Evolutionary conservation across 2,797 vertebrate genomes (phyloP), one percentile per base, ranked within the genome.

Genomic region (Eremophila alpestris): DNA sequence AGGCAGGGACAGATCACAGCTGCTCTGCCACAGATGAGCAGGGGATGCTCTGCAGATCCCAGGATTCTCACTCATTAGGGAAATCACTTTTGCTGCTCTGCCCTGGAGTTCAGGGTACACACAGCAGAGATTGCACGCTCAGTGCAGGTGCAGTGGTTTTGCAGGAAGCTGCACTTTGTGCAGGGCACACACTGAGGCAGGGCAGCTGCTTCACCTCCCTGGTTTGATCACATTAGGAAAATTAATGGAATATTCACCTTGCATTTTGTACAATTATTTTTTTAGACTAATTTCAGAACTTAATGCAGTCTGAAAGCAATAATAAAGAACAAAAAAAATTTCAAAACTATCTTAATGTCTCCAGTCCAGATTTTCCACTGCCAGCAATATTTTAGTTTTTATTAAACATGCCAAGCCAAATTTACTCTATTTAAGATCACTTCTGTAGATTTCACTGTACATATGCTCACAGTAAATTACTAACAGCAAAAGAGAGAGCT

Each of bases 61-160:
- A 16, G 38, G 60, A 49, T 82, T 92, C 75, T 46, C 64, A 74
- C 8, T 87, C 87, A 34, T 89, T 83, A 89, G 81, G 81, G 89
- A 95, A 89, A 92, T 83, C 46, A 74, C 41, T 92, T 83, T 56
- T 83, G 68, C 78, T 74, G 68, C 75, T 87, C 56, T 62, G 54
- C n/a, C 78, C 23, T 34, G 70, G 65, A 92, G 45, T 32, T 90
- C 60, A 21, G 7, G 6, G 2, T 45, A 74, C 46, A 46, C 0
- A 4, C 81, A 45, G 86, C 81, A 92, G 60, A 79, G 85, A 71
- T 34, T 7, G 49, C 5, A 1, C 0, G 7, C 70, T 79, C 83
- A 27, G 63, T 32, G 67, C 58, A 54, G 70, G 88, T 79, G 65
- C 46, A 84, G 45, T 20, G 5, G 13, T 29, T 64, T 14, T 71